Evolutionary conservation across 1,140 invertebrate genomes (phyloP), one percentile per base, ranked within the genome.

Genomic region (Archegozetes longisetosus): DNA sequence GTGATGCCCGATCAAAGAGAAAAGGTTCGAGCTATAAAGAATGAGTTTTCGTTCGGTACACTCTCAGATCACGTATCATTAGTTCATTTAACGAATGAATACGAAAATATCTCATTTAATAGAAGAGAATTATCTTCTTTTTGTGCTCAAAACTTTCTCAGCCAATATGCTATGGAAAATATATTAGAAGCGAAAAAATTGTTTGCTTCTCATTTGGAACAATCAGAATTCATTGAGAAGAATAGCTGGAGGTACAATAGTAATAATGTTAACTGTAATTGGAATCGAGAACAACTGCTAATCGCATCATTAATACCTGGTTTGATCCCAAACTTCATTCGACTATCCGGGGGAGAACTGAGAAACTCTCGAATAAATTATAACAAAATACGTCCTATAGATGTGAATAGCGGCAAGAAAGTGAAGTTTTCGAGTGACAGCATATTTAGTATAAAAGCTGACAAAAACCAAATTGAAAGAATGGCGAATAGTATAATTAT

Each of bases 51-150:
- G 62, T 58, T 70, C 2, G 69, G 68, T 0, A 80, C 78, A 14
- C 6, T 58, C 13, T 40, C 55, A 23, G 80, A 82, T 66, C 78
- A 81, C 64, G 60, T 74, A 1, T 72, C 77, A 1, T 28, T 78
- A 0, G 69, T 72, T 32, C 74, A 74, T 71, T 65, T 81, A 14
- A 74, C 47, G 4, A 28, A 25, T 58, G 29, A 46, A 53, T 58
- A 14, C 13, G 40, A 54, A 12, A 25, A 3, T 22, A 24, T 24
- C 17, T 9, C 40, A 17, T 40, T 27, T 17, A 46, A 6, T 3
- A 17, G 3, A 12, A n/a, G 27, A 20, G 26, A 29, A 25, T 29
- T 9, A 25, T 6, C 29, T 23, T 9, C n/a, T 27, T 29, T 61
- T 58, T 59, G 4, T 53, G 27, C 2, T 48, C 20, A 58, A 26